Evolutionary conservation across 30 jellyfish, hydroid and myxozoan genomes (phyloP).

Genomic region (Aurelia aurita complex sp. Pacific): DNA sequence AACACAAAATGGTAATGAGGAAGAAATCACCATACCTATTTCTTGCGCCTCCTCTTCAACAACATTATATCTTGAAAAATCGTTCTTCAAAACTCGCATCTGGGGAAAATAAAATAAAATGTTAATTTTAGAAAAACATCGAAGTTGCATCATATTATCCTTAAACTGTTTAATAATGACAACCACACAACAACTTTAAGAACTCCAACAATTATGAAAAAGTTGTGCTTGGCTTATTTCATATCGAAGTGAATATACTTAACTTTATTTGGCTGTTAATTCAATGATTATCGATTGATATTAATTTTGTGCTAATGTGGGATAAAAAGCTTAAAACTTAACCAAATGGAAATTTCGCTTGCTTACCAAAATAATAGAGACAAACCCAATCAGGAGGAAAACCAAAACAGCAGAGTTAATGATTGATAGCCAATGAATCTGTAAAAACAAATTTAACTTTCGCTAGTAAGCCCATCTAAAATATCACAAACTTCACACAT

Average conservation of each 20-base stretch:
- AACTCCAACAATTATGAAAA: too few relatives aligned
- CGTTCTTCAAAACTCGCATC: slow-evolving; percentile 92
- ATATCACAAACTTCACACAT: too few relatives aligned
- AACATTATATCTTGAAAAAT: slow-evolving; percentile 85
- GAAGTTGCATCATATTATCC: too few relatives aligned
- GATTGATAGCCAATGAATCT: slow-evolving; percentile 98
- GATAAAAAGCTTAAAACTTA: too few relatives aligned
- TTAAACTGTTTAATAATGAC: too few relatives aligned
- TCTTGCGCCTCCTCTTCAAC: slow-evolving; percentile 86
- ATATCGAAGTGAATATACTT: too few relatives aligned
- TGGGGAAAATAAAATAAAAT: not conserved
- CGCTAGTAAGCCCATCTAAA: not conserved
- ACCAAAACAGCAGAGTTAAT: slow-evolving; percentile 93
- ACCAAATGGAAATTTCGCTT: not conserved
- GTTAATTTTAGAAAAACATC: not conserved
- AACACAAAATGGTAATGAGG: too few relatives aligned
- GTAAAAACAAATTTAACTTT: not conserved
- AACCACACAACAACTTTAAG: too few relatives aligned
- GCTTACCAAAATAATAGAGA: slow-evolving; percentile 85
- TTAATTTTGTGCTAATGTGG: too few relatives aligned
- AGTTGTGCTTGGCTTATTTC: too few relatives aligned
- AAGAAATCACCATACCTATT: slow-evolving; percentile 60
- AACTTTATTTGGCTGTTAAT: too few relatives aligned
- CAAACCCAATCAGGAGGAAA: slow-evolving; percentile 91
- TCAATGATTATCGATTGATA: too few relatives aligned